A percentile compares a stretch with the other conserved stretches of the same genome.
phyloP scores from a whole-genome alignment of 1,140 invertebrate species.

The Leucophenga varia region DNA sequence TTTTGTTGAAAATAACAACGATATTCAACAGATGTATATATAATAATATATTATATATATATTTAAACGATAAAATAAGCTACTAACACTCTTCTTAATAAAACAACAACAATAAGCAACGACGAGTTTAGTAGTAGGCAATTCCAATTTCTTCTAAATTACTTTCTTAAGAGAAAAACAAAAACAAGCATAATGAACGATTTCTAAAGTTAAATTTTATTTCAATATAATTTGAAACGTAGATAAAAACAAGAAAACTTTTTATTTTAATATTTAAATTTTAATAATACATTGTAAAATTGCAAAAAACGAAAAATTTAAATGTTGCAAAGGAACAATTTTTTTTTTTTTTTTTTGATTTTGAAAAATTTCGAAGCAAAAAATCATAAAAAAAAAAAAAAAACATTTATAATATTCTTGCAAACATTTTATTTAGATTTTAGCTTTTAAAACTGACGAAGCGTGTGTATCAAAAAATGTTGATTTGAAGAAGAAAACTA shows the following conservation, averaged over 20 bases:
- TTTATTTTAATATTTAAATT: conserved; percentile 32
- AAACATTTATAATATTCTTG: conserved; percentile 9
- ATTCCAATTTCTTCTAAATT: neutral
- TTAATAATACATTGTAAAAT: conserved; percentile 18
- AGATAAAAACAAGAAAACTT: conserved; percentile 55
- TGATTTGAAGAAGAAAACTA: conserved; percentile 26
- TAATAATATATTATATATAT: too few relatives aligned
- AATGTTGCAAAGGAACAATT: conserved; percentile 1
- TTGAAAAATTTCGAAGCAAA: conserved; percentile 38
- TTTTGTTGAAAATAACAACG: too few relatives aligned
- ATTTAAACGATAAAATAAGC: too few relatives aligned
- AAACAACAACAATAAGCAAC: too few relatives aligned
- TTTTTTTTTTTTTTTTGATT: conserved; percentile 28
- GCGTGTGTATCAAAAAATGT: conserved; percentile 45
- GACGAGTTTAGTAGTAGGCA: neutral
- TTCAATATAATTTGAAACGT: conserved; percentile 37
- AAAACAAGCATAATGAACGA: conserved; percentile 35
- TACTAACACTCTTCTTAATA: too few relatives aligned
- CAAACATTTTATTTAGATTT: conserved; percentile 35
- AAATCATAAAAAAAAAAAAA: conserved; percentile 4
- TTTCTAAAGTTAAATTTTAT: conserved; percentile 35
- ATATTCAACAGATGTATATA: neutral
- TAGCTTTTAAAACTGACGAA: conserved; percentile 54
- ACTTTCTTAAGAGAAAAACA: conserved; percentile 41
- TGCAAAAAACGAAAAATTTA: neutral